Evolutionary conservation across 2,113 vertebrate species (phyloP).

Genomic region (Alces alces): DNA sequence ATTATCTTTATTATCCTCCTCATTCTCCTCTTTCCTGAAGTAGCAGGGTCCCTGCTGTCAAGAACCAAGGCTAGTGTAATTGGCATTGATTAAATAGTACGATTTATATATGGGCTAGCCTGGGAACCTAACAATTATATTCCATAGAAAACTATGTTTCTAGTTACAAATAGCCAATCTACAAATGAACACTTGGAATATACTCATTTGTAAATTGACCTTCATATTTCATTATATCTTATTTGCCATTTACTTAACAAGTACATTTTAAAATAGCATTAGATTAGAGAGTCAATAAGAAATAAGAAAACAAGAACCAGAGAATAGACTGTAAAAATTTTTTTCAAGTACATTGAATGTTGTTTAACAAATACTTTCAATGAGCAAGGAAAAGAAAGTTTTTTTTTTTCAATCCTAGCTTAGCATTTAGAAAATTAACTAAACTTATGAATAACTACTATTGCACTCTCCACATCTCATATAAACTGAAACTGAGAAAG

Average conservation of each 20-base stretch:
- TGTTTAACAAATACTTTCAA: neutral
- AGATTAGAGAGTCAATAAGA: neutral
- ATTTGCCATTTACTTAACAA: neutral
- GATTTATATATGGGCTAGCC: neutral
- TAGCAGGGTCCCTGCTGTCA: neutral
- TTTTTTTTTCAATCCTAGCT: neutral
- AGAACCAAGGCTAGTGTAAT: neutral
- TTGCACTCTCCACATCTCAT: neutral
- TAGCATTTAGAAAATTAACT: neutral
- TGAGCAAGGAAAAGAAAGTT: neutral
- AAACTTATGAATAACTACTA: neutral
- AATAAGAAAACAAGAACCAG: neutral
- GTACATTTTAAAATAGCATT: neutral
- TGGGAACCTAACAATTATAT: neutral
- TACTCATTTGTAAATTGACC: neutral
- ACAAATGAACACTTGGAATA: neutral
- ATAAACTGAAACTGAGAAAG: neutral
- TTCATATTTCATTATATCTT: neutral
- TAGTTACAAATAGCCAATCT: neutral
- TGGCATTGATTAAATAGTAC: neutral
- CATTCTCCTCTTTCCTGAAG: neutral
- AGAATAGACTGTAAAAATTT: neutral
- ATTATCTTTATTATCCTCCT: neutral
- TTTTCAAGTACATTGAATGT: neutral
- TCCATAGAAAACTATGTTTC: neutral